These are phyloP conservation scores for Alsophila aescularia DNA, from an alignment of 2,888 invertebrate species.

Conservation along the genomic window DNA sequence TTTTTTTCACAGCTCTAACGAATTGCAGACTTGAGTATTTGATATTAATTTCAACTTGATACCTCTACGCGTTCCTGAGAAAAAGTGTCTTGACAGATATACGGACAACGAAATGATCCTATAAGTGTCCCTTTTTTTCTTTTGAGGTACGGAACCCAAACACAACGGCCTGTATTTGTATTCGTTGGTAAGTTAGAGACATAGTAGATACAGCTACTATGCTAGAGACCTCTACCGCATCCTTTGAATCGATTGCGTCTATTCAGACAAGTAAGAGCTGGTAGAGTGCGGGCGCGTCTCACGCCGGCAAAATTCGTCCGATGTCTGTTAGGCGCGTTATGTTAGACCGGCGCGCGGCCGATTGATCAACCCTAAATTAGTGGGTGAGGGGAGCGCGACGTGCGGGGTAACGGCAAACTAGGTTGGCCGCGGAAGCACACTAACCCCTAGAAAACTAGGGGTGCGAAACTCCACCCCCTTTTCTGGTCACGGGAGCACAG, in stretches of 20 bases:
- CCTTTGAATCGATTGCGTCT: slow-evolving; percentile 15
- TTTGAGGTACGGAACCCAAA: no score
- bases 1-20: no score
- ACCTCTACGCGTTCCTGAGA: no score
- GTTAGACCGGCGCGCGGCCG: slow-evolving; percentile 69
- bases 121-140: not conserved
- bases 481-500: slow-evolving; percentile 83
- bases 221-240: slow-evolving; percentile 15
- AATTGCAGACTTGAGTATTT: no score
- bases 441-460: slow-evolving; percentile 85
- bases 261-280: not conserved
- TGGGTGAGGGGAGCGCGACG: slow-evolving; percentile 65
- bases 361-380: slow-evolving; percentile 84
- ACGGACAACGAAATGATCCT: no score
- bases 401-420: slow-evolving; percentile 79
- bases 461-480: slow-evolving; percentile 84
- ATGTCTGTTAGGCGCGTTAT: slow-evolving; percentile 74
- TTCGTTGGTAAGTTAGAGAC: not conserved
- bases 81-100: no score
- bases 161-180: not conserved
- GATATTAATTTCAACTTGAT: no score
- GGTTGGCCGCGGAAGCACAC: slow-evolving; percentile 85
- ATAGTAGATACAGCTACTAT: no score
- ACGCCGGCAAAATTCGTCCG: slow-evolving; percentile 53
- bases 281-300: slow-evolving; percentile 23